These are phyloP conservation scores for Lepidocyrtoides sp. DNA, from an alignment of 2,888 invertebrate genomes.

Conservation along the genomic window DNA sequence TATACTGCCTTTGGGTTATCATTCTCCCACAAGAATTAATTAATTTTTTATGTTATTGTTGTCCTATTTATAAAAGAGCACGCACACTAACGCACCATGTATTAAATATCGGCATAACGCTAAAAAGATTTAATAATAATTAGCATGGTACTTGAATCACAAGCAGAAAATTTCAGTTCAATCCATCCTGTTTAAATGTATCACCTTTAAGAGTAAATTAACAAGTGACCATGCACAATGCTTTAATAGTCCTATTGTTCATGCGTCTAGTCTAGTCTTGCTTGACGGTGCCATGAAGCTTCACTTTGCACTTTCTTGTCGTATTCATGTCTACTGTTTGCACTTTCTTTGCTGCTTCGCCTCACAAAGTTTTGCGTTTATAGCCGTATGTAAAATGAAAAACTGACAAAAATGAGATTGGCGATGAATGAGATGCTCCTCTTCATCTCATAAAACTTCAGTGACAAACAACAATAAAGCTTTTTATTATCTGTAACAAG, in stretches of 20 bases:
- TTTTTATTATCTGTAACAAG: conserved; percentile 30
- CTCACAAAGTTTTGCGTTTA: neutral
- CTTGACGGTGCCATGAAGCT: neutral
- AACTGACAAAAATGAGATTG: neutral
- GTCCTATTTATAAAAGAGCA: neutral
- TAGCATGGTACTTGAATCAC: conserved; percentile 28
- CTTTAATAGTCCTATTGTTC: neutral
- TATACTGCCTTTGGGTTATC: conserved; percentile 71
- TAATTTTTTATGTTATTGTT: neutral
- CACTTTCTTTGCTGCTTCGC: neutral
- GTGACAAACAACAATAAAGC: conserved; percentile 31
- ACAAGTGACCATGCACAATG: conserved; percentile 29
- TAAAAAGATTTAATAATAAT: conserved; percentile 12
- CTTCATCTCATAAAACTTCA: conserved; percentile 37
- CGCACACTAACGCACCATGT: conserved; percentile 22
- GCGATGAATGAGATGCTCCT: conserved; percentile 9
- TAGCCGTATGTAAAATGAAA: too few species aligned
- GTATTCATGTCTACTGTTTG: too few species aligned
- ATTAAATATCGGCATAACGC: conserved; percentile 5
- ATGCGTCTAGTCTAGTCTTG: too few species aligned
- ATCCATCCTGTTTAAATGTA: neutral
- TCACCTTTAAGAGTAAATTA: conserved; percentile 44
- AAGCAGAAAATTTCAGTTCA: neutral
- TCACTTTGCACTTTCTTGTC: too few species aligned
- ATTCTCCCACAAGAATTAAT: conserved; percentile 37